These are phyloP conservation scores for Saccostrea cuccullata DNA, from an alignment of 1,140 invertebrate genomes.

Conservation along the genomic window DNA sequence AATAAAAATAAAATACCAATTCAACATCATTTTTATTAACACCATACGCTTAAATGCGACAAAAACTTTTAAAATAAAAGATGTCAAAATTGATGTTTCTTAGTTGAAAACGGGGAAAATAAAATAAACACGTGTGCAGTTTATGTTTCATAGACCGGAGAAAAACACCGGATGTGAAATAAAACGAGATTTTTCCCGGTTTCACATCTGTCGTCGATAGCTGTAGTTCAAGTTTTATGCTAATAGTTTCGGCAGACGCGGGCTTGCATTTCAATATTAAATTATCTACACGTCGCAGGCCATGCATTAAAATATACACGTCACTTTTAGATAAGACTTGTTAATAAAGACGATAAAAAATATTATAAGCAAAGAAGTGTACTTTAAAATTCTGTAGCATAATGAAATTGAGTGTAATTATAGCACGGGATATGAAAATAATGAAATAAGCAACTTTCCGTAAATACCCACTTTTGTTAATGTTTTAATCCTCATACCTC, in stretches of 20 bases:
- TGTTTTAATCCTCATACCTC: background rate
- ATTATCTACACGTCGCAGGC: constrained; percentile 25
- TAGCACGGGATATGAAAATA: background rate
- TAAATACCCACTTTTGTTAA: background rate
- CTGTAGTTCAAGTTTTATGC: constrained; percentile 20
- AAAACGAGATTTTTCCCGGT: constrained; percentile 27
- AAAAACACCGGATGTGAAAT: constrained; percentile 35
- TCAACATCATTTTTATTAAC: background rate
- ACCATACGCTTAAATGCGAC: background rate
- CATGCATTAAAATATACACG: constrained; percentile 31
- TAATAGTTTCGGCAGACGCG: constrained; percentile 29
- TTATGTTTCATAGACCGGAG: constrained; percentile 20
- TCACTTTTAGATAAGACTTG: constrained; percentile 1
- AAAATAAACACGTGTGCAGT: constrained; percentile 33
- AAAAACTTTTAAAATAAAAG: background rate
- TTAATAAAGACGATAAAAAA: background rate
- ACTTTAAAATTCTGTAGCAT: background rate
- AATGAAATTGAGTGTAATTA: constrained; percentile 11
- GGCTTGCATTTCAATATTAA: constrained; percentile 32
- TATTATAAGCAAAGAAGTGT: background rate
- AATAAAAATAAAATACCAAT: constrained; percentile 1
- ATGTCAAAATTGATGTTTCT: constrained; percentile 6
- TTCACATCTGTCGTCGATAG: constrained; percentile 36
- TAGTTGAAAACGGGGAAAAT: background rate
- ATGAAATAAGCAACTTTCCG: constrained; percentile 9